Evolutionary conservation across 1,140 invertebrate genomes (phyloP), one percentile per base, ranked within the genome.

Genomic region (Euborellia annulipes): DNA sequence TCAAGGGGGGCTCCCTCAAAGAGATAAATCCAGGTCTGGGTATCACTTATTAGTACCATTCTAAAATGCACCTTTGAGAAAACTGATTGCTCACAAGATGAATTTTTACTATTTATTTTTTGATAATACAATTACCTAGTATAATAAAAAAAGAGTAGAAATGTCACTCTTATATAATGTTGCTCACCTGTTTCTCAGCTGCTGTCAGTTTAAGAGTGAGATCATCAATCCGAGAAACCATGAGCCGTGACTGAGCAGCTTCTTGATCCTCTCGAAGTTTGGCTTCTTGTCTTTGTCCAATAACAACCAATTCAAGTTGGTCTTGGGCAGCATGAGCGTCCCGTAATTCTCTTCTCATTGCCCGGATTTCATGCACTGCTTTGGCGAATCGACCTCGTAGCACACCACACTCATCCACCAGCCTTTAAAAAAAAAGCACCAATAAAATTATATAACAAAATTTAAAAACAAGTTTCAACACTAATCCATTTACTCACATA

Each of bases 171-270:
- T 17, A 48, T n/a, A 19, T 18, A 3, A 48, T 14, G 22, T 14
- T 11, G 14, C 21, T 3, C 18, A 63, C 58, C 60, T 86, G 82
- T 54, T 85, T 85, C 55, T 91, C 86, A n/a, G 82, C 82, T 1
- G 71, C 69, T 3, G 72, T 76, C 18, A 89, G 65, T 61, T 90
- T 91, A 23, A 73, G 71, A 0, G 86, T 89, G 27, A 90, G 61
- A 60, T 91, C 85, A 56, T 88, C 76, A 34, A 90, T 79, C 20
- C 85, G 70, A n/a, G 76, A 78, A 1, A 79, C 82, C 80, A 89
- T 84, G 46, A 89, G 62, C 38, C 76, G 72, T 17, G 82, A 70
- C 59, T 88, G 82, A 0, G 79, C 74, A 45, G 78, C 70, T 54
- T 82, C 76, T 46, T 79, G 75, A 49, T 79, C 71, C 50, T 78